Evolutionary conservation across 2,888 invertebrate genomes (phyloP).

Genomic region (Emmelina monodactyla): DNA sequence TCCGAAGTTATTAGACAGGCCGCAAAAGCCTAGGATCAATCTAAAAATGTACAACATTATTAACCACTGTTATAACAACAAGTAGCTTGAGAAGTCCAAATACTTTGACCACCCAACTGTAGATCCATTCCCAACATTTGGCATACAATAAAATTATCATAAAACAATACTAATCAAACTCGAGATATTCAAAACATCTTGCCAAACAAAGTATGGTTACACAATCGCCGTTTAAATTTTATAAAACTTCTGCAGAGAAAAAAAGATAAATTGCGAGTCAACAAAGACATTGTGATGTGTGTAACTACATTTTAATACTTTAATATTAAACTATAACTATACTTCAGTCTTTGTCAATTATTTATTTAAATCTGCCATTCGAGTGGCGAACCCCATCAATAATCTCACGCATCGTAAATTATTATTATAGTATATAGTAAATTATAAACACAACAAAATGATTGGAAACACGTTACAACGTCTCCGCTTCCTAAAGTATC

Average conservation of each 20-base stretch:
- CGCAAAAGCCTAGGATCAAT: too few relatives aligned
- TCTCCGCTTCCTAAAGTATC: too few relatives aligned
- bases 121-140: too few relatives aligned
- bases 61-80: too few relatives aligned
- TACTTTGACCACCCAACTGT: too few relatives aligned
- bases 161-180: too few relatives aligned
- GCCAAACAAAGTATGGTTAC: too few relatives aligned
- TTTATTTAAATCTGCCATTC: constrained; percentile 50
- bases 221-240: constrained; percentile 12
- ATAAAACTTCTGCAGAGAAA: constrained; percentile 14
- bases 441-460: constrained; percentile 28
- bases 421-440: constrained; percentile 16
- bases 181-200: too few relatives aligned
- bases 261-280: constrained; percentile 20
- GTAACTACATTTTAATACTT: constrained; percentile 45
- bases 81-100: too few relatives aligned
- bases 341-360: constrained; percentile 63
- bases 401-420: constrained; percentile 22
- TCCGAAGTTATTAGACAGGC: too few relatives aligned
- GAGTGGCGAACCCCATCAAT: constrained; percentile 33
- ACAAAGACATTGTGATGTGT: constrained; percentile 39
- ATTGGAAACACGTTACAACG: constrained; percentile 19
- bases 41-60: too few relatives aligned
- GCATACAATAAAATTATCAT: too few relatives aligned
- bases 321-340: constrained; percentile 59